Evolutionary conservation across 2,113 vertebrate species (phyloP), one percentile per base, ranked within the genome.

Genomic region (Cygnus atratus): DNA sequence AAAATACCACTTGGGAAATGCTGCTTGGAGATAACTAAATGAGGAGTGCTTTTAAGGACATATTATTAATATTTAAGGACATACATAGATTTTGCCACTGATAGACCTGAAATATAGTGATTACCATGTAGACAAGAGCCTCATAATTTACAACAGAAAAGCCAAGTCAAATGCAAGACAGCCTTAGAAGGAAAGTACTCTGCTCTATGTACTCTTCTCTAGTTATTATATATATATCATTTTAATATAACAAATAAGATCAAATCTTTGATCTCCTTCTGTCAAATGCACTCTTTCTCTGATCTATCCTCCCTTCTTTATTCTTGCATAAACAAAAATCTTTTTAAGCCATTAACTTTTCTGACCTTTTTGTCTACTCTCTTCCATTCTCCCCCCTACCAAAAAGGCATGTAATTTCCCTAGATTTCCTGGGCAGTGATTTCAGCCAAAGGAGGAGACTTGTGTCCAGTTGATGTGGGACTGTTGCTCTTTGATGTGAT

Each of bases 101-200:
- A 68, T 37, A 55, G 50, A 50, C 7, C 31, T 91, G 39, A 86
- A 52, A 84, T 78, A 72, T 6, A 54, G 61, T 37, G 17, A 87
- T 95, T 72, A 62, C 26, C 15, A 15, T 77, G 29, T 68, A 65
- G 70, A 78, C 16, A 52, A 93, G 87, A 37, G 46, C 24, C n/a
- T 83, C 74, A 13, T 94, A 54, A 90, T 90, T 96, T 84, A 87
- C 35, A 58, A 33, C 35, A 84, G 61, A 91, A 90, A 72, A 39
- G 9, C n/a, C 31, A 70, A 94, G 81, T 62, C 52, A 50, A 82
- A 44, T 79, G 66, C 46, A 90, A 72, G 79, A 77, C 22, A 80
- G 16, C 39, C 61, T 92, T 59, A 61, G 37, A 77, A 82, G 63
- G 76, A 91, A 76, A 88, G 31, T 7, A 21, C 63, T 80, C n/a